Conservation (phyloP, 2,797 vertebrate genomes). For the Heteromormyrus szaboi region DNA sequence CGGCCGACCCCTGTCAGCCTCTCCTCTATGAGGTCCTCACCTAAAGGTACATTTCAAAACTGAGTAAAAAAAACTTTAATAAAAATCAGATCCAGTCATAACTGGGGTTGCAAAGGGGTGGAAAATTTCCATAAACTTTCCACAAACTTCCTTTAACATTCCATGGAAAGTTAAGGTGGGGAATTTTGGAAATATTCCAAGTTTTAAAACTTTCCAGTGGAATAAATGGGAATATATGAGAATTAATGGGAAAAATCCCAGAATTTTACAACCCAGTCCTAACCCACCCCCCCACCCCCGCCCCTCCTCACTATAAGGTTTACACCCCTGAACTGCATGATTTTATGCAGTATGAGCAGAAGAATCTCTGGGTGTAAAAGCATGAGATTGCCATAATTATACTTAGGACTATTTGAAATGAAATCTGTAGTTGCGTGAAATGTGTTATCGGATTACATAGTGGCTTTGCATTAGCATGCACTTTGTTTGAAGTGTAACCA, state of each 20-base stretch:
- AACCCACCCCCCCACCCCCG: not conserved
- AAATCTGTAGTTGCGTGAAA: not conserved
- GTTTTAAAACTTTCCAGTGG: not conserved
- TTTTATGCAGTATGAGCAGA: not conserved
- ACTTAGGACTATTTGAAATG: not conserved
- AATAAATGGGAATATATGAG: not conserved
- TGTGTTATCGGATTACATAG: not conserved
- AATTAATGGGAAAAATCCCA: not conserved
- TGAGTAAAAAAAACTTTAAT: not conserved
- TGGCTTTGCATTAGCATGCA: not conserved
- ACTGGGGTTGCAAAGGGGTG: not conserved
- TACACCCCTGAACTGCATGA: not conserved
- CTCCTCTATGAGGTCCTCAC: constrained; percentile 54
- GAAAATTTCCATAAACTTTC: not conserved
- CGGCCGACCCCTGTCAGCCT: constrained; percentile 50
- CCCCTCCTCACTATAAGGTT: not conserved
- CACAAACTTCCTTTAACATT: not conserved
- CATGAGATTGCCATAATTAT: not conserved
- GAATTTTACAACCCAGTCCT: not conserved
- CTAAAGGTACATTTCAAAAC: constrained; percentile 47
- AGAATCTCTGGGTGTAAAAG: not conserved
- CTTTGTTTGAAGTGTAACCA: not conserved
- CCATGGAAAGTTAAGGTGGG: not conserved
- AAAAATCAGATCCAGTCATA: not conserved
- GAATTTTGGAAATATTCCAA: not conserved